A percentile compares a stretch with the other conserved stretches of the same genome.
Conservation (phyloP, 2,113 vertebrate genomes). For the Lophura nycthemera region DNA sequence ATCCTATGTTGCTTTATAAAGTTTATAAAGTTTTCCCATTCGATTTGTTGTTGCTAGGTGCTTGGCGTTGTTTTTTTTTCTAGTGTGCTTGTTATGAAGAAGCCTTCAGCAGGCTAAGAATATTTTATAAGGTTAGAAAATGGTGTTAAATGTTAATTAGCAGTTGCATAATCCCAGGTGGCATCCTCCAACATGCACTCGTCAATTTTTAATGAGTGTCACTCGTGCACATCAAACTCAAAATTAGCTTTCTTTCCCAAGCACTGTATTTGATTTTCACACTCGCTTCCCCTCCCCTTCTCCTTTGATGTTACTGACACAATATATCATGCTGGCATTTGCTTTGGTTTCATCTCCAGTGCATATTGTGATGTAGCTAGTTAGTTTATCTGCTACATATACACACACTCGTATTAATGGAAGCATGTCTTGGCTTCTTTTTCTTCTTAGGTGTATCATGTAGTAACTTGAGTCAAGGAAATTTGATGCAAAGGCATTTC, state of each 20-base stretch:
- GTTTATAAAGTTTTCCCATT: constrained; percentile 67
- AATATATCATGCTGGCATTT: constrained; percentile 58
- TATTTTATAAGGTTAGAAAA: constrained; percentile 79
- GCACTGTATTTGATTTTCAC: constrained; percentile 64
- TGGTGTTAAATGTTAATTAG: constrained; percentile 82
- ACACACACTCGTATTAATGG: not conserved
- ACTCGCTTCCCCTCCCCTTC: constrained; percentile 54
- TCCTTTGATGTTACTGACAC: constrained; percentile 59
- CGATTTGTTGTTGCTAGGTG: constrained; percentile 76
- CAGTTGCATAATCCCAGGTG: constrained; percentile 80
- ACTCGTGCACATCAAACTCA: constrained; percentile 71
- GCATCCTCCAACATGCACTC: constrained; percentile 73
- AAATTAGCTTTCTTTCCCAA: constrained; percentile 70
- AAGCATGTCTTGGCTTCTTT: not conserved
- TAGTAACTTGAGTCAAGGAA: not conserved
- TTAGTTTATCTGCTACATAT: constrained; percentile 41
- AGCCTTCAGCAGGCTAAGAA: constrained; percentile 71
- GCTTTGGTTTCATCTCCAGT: constrained; percentile 62
- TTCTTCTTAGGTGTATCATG: not conserved
- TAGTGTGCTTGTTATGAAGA: constrained; percentile 65
- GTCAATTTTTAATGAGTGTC: constrained; percentile 79
- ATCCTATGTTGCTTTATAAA: constrained; percentile 48
- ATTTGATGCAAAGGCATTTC: not conserved
- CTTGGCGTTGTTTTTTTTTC: constrained; percentile 3
- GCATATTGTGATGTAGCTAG: constrained; percentile 59